Percentiles rank a stretch among this genome's conserved stretches.
Evolutionary conservation across 1,140 invertebrate genomes (phyloP).

Genomic region (Heliconius congener): DNA sequence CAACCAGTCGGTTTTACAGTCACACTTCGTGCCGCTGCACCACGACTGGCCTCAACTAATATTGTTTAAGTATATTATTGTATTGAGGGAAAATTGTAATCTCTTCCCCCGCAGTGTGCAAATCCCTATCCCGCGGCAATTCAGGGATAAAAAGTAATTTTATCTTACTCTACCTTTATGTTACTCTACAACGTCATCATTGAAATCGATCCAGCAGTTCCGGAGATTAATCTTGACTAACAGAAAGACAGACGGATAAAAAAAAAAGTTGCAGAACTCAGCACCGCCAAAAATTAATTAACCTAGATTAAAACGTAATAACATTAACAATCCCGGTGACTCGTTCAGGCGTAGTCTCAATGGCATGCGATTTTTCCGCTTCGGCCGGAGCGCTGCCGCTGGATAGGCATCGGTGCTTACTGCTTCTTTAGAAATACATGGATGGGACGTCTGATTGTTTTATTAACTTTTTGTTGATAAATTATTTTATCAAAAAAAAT

Average conservation of each 20-base stretch:
- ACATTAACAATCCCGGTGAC: neutral
- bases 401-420: neutral
- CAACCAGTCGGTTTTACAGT: too few relatives aligned
- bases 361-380: slow-evolving; percentile 1
- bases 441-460: neutral
- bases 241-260: neutral
- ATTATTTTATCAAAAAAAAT: neutral
- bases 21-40: too few relatives aligned
- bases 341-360: neutral
- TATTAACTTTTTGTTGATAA: neutral
- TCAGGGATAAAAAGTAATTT: too few relatives aligned
- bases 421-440: neutral
- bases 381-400: neutral
- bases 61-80: too few relatives aligned
- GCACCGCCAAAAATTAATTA: neutral
- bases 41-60: too few relatives aligned
- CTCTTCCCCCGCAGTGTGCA: too few relatives aligned
- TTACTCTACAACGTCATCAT: too few relatives aligned
- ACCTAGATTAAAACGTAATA: neutral
- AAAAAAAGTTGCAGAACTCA: neutral
- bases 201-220: too few relatives aligned
- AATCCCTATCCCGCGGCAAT: too few relatives aligned
- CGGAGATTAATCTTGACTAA: too few relatives aligned
- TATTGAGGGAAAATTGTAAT: too few relatives aligned
- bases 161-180: too few relatives aligned